Evolutionary conservation across 2,113 vertebrate species (phyloP), one percentile per base, ranked within the genome.

Genomic region (cat (Felis catus)): DNA sequence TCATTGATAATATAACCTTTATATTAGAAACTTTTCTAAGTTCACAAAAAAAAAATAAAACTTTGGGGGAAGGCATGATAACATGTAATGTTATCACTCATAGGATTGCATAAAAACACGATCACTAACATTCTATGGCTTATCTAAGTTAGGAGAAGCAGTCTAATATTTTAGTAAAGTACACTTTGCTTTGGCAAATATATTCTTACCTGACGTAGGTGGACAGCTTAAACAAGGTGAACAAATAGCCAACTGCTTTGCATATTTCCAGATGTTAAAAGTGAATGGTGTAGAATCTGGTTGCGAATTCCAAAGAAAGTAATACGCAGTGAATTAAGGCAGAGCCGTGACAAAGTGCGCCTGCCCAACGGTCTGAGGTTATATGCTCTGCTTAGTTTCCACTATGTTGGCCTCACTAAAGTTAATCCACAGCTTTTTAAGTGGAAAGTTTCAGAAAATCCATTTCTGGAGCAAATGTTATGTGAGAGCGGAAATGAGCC

Each of bases 1-100:
- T 99, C 98, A 97, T 98, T 98, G 98, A 98, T 98, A 98, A 98
- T 96, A 98, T 94, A 98, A 98, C 95, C 96, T 98, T 98, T 98
- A 97, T 97, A 98, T 98, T 96, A 83, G 97, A 98, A 98, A 98
- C 78, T 98, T 98, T 98, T 97, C 96, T 63, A 98, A 98, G 96
- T 98, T 98, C 82, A 96, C 98, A 97, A 96, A 96, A 39, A 45
- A 45, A 94, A 36, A 29, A 93, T 61, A 45, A 96, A 97, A 96
- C 95, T 98, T 94, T 96, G 94, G 45, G 79, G 92, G 53, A 80
- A 97, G 63, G 70, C 93, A 98, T 78, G 96, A 97, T 84, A 68
- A 97, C 61, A 96, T 51, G 55, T 95, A 98, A 97, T 61, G 95
- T 96, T 97, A 85, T 97, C 97, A 96, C 61, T 95, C 97, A 97